phyloP scores from a whole-genome alignment of 2,888 invertebrate species.

The Chymomyza caudatula region DNA sequence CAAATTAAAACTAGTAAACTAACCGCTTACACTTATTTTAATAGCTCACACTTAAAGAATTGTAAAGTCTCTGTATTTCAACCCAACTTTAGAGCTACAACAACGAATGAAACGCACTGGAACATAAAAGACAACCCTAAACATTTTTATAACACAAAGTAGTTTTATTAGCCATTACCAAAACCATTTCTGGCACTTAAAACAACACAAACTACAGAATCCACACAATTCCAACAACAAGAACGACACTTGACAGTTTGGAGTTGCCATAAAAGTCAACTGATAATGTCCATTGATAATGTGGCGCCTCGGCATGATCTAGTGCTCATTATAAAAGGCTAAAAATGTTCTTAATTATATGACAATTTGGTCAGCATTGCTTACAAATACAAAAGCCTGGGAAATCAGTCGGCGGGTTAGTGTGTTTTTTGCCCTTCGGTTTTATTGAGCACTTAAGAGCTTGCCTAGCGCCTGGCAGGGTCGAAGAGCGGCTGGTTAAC shows the following conservation, averaged over 20 bases:
- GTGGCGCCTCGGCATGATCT: constrained; percentile 49
- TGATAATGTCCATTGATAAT: constrained; percentile 44
- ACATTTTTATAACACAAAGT: background rate
- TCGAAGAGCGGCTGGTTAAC: background rate
- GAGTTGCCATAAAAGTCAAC: background rate
- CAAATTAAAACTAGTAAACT: too few species aligned
- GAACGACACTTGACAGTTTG: background rate
- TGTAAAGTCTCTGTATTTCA: background rate
- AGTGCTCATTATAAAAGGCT: constrained; percentile 50
- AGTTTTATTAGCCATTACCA: background rate
- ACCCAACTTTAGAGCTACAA: background rate
- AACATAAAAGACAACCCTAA: background rate
- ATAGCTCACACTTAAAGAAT: background rate
- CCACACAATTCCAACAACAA: background rate
- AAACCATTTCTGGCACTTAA: background rate
- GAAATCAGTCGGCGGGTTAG: constrained; percentile 31
- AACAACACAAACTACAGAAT: background rate
- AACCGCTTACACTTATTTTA: too few species aligned
- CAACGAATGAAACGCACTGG: background rate
- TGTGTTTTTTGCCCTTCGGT: constrained; percentile 6
- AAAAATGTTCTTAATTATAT: constrained; percentile 45
- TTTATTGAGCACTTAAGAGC: constrained; percentile 50
- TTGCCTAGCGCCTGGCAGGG: too few species aligned
- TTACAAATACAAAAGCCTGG: constrained; percentile 30
- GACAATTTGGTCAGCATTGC: constrained; percentile 18